Evolutionary conservation across 1,140 invertebrate genomes (phyloP), one percentile per base, ranked within the genome.

Genomic region (Drosophila pseudoobscura): DNA sequence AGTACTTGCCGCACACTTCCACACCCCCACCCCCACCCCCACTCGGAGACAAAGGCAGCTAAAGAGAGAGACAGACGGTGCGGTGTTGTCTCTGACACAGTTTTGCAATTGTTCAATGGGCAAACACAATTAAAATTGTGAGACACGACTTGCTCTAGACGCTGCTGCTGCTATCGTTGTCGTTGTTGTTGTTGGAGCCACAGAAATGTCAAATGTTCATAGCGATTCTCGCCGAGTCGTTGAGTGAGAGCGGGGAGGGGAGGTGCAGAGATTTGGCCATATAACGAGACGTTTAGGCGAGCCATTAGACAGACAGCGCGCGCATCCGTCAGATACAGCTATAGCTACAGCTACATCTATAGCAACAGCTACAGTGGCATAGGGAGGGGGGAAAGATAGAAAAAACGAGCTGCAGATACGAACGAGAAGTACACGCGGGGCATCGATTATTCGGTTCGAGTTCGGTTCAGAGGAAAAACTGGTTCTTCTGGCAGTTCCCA

Each of bases 31-130:
- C 69, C 55, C 69, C 55, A 3, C 47, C 29, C 60, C 15, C 44
- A 20, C 41, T 53, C 17, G 3, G 31, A 49, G 17, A 44, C 60
- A 62, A 73, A 76, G 57, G 31, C 9, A 3, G 31, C 31, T 35
- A 4, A 66, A 80, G 59, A 61, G 46, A 49, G 24, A 20, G 31
- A 59, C 59, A 53, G 31, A 46, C 39, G 31, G 9, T 11, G 24
- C 20, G 29, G 29, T 8, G 29, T 7, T 35, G 31, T 35, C 8
- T 35, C 44, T 54, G 80, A 73, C 80, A 84, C 52, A 80, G 80
- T 85, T 79, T 85, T 69, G 77, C 62, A 85, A 73, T 84, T 85
- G 74, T 58, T 66, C 66, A 84, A 84, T 72, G 74, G 71, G 69
- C 74, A 83, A 84, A 82, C 57, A 68, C 61, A 84, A 75, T 79